phyloP scores from a whole-genome alignment of 2,797 vertebrate species.

The Phoeniculus purpureus region DNA sequence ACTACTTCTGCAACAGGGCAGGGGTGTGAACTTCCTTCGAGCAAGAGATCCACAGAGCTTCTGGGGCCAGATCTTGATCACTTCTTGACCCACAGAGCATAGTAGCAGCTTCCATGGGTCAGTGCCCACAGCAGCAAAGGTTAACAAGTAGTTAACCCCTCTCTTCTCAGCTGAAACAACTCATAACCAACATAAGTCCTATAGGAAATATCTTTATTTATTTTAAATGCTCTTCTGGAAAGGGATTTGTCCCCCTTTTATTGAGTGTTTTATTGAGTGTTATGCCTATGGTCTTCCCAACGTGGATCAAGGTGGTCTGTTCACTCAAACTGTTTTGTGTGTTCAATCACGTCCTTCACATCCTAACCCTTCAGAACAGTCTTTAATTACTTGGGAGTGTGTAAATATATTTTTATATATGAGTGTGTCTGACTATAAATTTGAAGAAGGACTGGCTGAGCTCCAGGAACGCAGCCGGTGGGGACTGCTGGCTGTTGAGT shows the following conservation, averaged over 20 bases:
- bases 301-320: background rate
- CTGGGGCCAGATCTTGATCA: accelerated
- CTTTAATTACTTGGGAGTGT: background rate
- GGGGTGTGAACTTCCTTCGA: background rate
- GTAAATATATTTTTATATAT: background rate
- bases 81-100: accelerated
- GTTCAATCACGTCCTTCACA: background rate
- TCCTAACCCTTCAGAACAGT: background rate
- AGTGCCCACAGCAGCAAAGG: background rate
- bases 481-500: background rate
- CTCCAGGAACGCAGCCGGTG: background rate
- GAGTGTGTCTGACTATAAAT: accelerated
- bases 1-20: background rate
- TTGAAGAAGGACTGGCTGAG: background rate
- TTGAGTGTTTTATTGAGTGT: background rate
- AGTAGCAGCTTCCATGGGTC: accelerated
- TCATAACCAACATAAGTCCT: background rate
- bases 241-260: background rate
- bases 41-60: no score
- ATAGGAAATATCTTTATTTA: background rate
- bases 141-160: background rate
- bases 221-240: background rate
- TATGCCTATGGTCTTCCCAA: background rate
- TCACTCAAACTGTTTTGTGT: background rate
- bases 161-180: background rate